Conservation (phyloP, 2,888 invertebrate species). For the Hypolimnas misippus region DNA sequence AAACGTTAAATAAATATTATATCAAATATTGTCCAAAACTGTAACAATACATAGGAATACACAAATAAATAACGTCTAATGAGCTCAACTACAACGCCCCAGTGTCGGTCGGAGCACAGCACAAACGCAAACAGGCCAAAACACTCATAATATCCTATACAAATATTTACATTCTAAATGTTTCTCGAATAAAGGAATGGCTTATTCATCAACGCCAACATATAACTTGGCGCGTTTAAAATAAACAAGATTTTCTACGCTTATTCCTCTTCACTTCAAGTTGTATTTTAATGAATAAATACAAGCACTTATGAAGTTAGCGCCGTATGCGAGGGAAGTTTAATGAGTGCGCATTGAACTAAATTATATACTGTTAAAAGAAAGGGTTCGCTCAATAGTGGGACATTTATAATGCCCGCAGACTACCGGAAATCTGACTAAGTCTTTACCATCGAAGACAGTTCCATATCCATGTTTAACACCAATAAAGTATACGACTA, state of each 20-base stretch:
- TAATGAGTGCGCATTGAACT: neutral
- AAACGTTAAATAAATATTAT: too few relatives aligned
- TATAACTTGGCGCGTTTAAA: neutral
- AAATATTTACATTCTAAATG: neutral
- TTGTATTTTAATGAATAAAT: neutral
- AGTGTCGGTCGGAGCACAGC: too few relatives aligned
- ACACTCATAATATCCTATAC: neutral
- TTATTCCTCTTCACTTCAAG: constrained; percentile 4
- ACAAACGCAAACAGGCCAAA: neutral
- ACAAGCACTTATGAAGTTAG: constrained; percentile 4
- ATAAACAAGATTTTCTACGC: constrained; percentile 2
- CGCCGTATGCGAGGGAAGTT: neutral
- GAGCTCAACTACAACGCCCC: too few relatives aligned
- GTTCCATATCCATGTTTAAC: too few relatives aligned
- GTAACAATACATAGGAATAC: too few relatives aligned
- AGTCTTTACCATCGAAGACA: too few relatives aligned
- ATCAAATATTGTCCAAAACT: too few relatives aligned
- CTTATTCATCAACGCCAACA: neutral
- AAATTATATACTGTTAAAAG: neutral
- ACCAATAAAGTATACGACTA: too few relatives aligned
- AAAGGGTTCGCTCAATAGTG: neutral
- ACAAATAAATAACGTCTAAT: too few relatives aligned
- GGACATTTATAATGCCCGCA: neutral
- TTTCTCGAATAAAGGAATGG: neutral
- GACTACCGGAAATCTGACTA: too few relatives aligned